Evolutionary conservation across 2,113 vertebrate genomes (phyloP).

Genomic region (Manacus vitellinus): DNA sequence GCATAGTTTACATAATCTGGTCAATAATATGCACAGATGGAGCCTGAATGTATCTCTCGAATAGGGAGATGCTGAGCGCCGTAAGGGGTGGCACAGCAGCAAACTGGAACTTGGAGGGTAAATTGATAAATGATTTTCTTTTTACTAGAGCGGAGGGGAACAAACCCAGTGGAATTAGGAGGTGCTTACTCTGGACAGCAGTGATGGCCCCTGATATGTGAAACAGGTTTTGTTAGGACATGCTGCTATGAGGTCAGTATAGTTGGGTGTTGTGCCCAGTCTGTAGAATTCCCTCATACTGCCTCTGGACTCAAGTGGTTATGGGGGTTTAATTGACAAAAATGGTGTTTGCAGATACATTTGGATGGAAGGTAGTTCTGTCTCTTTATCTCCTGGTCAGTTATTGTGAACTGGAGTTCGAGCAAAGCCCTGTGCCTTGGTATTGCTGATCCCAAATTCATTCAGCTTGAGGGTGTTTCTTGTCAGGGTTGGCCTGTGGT

Average conservation of each 20-base stretch:
- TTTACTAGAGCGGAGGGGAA: neutral
- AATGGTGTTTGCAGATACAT: fast-evolving
- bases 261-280: neutral
- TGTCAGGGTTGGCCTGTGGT: neutral
- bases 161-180: neutral
- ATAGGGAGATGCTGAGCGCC: neutral
- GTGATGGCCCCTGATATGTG: fast-evolving
- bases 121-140: neutral
- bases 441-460: neutral
- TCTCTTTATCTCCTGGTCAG: neutral
- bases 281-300: neutral
- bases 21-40: conserved; percentile 60
- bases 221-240: neutral
- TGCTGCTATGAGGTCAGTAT: neutral
- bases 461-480: neutral
- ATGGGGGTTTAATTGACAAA: fast-evolving
- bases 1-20: conserved; percentile 52
- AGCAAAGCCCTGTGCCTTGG: neutral
- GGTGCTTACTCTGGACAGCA: neutral
- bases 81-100: conserved; percentile 1
- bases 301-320: neutral
- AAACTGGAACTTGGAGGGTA: neutral
- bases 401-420: neutral
- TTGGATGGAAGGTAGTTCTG: neutral
- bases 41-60: conserved; percentile 7